Evolutionary conservation across 2,113 vertebrate species (phyloP).

Genomic region (Nibea albiflora): DNA sequence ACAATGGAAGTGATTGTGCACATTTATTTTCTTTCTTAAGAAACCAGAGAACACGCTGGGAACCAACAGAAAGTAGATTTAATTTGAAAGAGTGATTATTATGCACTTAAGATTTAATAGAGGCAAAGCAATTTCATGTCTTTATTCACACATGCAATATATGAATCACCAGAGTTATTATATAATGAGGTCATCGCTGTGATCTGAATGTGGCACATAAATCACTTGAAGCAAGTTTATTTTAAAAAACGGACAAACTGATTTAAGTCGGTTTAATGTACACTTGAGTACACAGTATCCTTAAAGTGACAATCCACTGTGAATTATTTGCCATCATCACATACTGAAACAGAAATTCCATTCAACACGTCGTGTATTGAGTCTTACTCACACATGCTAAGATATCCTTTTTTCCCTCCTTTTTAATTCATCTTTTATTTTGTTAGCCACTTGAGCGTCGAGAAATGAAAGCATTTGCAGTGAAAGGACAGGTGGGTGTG

Average conservation of each 20-base stretch:
- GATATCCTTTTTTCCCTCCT: conserved; percentile 35
- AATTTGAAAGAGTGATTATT: background rate
- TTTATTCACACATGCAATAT: conserved; percentile 4
- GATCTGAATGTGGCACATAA: background rate
- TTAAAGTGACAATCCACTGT: conserved; percentile 33
- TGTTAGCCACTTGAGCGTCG: conserved; percentile 63
- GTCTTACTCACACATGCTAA: conserved; percentile 53
- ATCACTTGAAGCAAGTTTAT: conserved; percentile 19
- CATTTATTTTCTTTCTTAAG: background rate
- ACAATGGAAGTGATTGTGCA: background rate
- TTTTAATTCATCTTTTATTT: conserved; percentile 63
- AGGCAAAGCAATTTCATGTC: conserved; percentile 7
- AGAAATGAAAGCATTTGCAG: conserved; percentile 67
- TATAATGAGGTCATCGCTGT: background rate
- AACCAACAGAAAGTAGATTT: background rate
- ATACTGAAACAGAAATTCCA: conserved; percentile 44
- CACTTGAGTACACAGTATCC: conserved; percentile 11
- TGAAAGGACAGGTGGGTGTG: conserved; percentile 81
- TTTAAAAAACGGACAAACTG: background rate
- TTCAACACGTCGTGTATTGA: conserved; percentile 46
- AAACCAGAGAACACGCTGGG: background rate
- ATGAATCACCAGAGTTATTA: conserved; percentile 15
- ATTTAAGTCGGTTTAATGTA: conserved; percentile 30
- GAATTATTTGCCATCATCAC: conserved; percentile 55
- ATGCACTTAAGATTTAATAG: background rate